phyloP scores from a whole-genome alignment of 2,113 vertebrate species.

The Nothocercus nigrocapillus region DNA sequence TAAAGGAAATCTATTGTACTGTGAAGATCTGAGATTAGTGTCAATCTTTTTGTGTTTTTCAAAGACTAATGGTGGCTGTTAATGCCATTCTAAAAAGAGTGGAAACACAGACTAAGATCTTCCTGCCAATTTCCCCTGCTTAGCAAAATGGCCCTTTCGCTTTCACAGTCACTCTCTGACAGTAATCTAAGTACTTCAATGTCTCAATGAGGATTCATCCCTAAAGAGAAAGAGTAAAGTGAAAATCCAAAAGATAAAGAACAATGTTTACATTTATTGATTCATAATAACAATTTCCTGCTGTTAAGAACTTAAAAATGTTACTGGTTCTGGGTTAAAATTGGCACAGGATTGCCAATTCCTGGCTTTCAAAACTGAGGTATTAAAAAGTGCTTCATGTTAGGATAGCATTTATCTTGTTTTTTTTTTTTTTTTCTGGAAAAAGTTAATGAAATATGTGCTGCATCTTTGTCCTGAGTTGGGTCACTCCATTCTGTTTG shows the following conservation, averaged over 20 bases:
- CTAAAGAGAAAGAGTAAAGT: background rate
- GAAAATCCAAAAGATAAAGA: background rate
- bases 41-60: background rate
- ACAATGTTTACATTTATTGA: accelerated
- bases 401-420: background rate
- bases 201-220: background rate
- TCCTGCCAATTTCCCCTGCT: background rate
- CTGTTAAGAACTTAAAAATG: background rate
- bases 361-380: background rate
- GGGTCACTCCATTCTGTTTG: background rate
- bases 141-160: background rate
- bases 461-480: background rate
- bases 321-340: background rate
- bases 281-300: background rate
- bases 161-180: background rate
- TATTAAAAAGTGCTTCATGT: background rate
- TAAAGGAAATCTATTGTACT: background rate
- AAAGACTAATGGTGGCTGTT: background rate
- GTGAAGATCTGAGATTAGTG: background rate
- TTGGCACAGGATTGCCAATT: background rate
- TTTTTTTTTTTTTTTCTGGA: background rate
- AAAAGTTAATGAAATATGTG: background rate
- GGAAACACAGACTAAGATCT: background rate
- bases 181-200: background rate
- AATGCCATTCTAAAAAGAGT: background rate